Evolutionary conservation across 2,888 invertebrate genomes (phyloP).

Genomic region (Zygogramma bicolorata): DNA sequence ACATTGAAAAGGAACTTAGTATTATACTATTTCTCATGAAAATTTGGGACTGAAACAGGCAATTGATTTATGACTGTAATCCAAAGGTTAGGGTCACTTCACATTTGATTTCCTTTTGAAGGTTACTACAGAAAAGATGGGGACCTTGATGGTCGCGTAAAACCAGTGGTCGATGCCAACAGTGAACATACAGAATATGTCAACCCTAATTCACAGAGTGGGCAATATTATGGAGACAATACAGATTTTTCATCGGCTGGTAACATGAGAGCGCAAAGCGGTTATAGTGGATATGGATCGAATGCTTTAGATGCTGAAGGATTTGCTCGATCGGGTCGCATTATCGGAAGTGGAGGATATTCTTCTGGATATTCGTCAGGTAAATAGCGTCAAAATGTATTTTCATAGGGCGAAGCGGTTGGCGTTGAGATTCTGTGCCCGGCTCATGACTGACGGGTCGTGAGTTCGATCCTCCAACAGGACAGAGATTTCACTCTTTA

Average conservation of each 20-base stretch:
- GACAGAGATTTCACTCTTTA: no score
- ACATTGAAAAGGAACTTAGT: no score
- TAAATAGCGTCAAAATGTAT: no score
- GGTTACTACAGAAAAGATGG: constrained; percentile 63
- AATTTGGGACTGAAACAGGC: no score
- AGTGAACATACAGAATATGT: constrained; percentile 63
- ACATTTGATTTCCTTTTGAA: constrained; percentile 41
- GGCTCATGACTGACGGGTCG: no score
- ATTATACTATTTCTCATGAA: no score
- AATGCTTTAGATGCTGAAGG: constrained; percentile 37
- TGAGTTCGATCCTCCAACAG: no score
- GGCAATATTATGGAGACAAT: constrained; percentile 23
- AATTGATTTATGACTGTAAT: no score
- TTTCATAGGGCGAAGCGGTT: no score
- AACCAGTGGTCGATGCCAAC: constrained; percentile 61
- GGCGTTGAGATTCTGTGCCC: no score
- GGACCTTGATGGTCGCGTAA: constrained; percentile 59
- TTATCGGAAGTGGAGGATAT: constrained; percentile 29
- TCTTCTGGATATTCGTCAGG: constrained; percentile 30
- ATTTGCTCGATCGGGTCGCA: constrained; percentile 34
- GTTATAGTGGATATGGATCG: constrained; percentile 31
- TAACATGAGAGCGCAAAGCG: constrained; percentile 43
- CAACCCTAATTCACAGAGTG: constrained; percentile 57
- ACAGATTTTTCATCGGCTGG: constrained; percentile 46
- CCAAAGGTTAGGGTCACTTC: no score